These are phyloP conservation scores for Tenualosa thibaudeaui DNA, from an alignment of 2,797 vertebrate genomes.

Conservation along the genomic window DNA sequence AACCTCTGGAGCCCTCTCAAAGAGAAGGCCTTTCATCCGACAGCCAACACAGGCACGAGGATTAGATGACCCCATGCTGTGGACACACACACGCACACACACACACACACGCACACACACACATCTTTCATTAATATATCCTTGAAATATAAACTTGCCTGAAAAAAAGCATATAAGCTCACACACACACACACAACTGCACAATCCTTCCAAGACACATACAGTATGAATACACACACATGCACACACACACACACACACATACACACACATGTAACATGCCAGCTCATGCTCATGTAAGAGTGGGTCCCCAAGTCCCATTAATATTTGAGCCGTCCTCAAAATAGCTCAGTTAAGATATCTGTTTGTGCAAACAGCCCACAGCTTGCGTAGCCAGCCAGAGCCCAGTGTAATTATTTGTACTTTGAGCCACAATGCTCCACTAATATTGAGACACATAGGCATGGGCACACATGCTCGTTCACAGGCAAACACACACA, in stretches of 20 bases:
- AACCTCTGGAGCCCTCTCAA: constrained; percentile 17
- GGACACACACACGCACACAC: background rate
- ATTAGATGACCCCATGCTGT: constrained; percentile 13
- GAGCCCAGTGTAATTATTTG: constrained; percentile 48
- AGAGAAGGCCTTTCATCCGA: background rate
- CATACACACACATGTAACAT: background rate
- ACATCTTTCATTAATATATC: background rate
- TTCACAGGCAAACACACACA: background rate
- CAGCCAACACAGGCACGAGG: constrained; percentile 2
- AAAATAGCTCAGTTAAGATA: constrained; percentile 49
- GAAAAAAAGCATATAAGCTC: background rate
- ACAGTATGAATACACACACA: background rate
- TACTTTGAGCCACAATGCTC: constrained; percentile 38
- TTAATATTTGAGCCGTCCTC: constrained; percentile 44
- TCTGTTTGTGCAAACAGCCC: constrained; percentile 42
- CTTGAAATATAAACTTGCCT: background rate
- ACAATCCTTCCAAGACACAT: background rate
- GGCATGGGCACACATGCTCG: background rate
- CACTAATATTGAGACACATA: constrained; percentile 31
- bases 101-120: background rate
- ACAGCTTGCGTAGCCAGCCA: constrained; percentile 39
- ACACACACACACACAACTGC: background rate
- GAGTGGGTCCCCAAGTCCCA: constrained; percentile 26
- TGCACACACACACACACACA: constrained; percentile 39
- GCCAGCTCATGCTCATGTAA: background rate